Evolutionary conservation across 2,797 vertebrate genomes (phyloP).

Genomic region (Allobates femoralis): DNA sequence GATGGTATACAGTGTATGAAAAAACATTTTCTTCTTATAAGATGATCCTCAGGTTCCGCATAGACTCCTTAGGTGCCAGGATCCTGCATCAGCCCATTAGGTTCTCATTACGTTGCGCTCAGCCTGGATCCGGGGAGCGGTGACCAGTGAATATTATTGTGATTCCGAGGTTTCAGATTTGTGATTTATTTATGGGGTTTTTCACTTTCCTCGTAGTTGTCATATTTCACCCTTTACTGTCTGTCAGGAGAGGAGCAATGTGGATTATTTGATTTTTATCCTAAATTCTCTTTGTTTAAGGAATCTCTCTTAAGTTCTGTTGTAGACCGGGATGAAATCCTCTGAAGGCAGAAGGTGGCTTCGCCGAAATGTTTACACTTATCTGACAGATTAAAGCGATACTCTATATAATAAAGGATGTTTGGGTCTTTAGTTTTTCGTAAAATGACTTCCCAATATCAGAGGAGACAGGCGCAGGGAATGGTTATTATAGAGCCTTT

Average conservation of each 20-base stretch:
- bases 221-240: not conserved
- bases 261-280: constrained; percentile 1
- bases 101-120: not conserved
- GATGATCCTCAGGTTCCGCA: no score
- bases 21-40: no score
- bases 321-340: not conserved
- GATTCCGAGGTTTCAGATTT: not conserved
- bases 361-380: not conserved
- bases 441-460: not conserved
- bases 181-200: not conserved
- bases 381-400: not conserved
- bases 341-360: not conserved
- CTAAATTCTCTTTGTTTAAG: constrained; percentile 19
- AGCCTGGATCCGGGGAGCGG: not conserved
- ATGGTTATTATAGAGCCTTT: not conserved
- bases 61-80: no score
- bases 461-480: not conserved
- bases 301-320: not conserved
- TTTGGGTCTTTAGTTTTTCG: not conserved
- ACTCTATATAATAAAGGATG: not conserved
- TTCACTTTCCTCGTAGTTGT: not conserved
- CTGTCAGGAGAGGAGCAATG: not conserved
- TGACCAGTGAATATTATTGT: not conserved
- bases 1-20: no score
- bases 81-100: not conserved